Evolutionary conservation across 2,888 invertebrate species (phyloP), one percentile per base, ranked within the genome.

Genomic region (Tuta absoluta): DNA sequence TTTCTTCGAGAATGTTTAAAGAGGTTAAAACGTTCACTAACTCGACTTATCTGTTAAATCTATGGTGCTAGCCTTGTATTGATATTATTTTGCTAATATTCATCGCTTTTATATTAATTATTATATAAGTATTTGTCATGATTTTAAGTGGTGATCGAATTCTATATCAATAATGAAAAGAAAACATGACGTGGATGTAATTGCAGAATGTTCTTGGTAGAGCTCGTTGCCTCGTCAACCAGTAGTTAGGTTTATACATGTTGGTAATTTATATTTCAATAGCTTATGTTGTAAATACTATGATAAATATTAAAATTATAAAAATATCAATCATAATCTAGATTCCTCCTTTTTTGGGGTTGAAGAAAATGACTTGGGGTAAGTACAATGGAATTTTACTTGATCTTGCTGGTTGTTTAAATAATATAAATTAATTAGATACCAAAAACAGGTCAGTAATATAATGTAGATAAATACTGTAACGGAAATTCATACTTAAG

Each of bases 401-500:
- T 66, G 53, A 23, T 57, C 48, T 61, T 62, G 66, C 49, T 41
- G 65, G 66, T 66, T 68, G 70, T 72, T n/a, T 67, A 69, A 66
- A 73, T 63, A 68, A 8, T 59, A 49, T 63, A 66, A 48, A 62
- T 66, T 73, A 73, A 69, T 76, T 73, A 75, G 67, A 77, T 78
- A 80, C 84, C 82, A 83, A 81, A 83, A 77, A 79, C 74, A 72
- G 81, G 80, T 83, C 80, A 81, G 81, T 81, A 76, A 69, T 72
- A 73, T 72, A 69, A 72, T 66, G 64, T 63, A 65, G 10, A 33
- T 33, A 33, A 33, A 33, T 28, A 5, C 38, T 2, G 23, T 56
- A 23, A 57, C 56, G 49, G 49, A 19, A 38, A n/a, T 24, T 45
- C 28, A 23, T 8, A 33, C 51, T 53, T 17, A 37, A 62, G 51